Evolutionary conservation across 2,797 vertebrate genomes (phyloP).

Genomic region (Cossypha heuglini): DNA sequence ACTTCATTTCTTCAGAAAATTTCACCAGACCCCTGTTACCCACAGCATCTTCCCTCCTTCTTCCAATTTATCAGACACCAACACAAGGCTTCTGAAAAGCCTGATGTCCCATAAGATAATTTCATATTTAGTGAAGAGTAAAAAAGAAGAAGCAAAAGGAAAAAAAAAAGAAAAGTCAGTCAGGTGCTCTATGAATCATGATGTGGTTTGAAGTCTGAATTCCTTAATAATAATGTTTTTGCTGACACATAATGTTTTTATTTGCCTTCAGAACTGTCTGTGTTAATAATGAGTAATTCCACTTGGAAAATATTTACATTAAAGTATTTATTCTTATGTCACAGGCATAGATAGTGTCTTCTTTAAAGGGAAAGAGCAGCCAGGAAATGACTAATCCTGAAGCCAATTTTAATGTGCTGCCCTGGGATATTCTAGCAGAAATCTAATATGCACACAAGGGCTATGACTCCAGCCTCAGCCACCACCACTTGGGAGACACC

Average conservation of each 20-base stretch:
- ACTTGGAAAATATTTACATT: constrained; percentile 45
- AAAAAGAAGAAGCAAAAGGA: background rate
- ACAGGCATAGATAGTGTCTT: background rate
- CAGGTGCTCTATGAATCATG: constrained; percentile 52
- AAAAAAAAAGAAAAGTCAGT: background rate
- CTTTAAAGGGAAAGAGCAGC: background rate
- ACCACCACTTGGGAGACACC: background rate
- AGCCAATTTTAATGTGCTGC: background rate
- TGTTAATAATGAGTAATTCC: constrained; percentile 42
- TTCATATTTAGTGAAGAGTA: background rate
- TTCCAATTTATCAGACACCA: background rate
- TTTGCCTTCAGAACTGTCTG: constrained; percentile 41
- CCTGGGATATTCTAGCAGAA: background rate
- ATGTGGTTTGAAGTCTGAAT: constrained; percentile 7
- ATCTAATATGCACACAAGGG: background rate
- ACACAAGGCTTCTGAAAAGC: background rate
- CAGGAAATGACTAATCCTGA: background rate
- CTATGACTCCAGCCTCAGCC: background rate
- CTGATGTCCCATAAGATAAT: background rate
- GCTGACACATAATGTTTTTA: constrained; percentile 41
- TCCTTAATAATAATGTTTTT: constrained; percentile 41
- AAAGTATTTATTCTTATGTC: constrained; percentile 32
- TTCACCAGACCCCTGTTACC: background rate
- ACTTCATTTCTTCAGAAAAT: background rate
- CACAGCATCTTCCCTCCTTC: fast-evolving